A percentile compares a stretch with the other conserved stretches of the same genome.
Evolutionary conservation across 1,140 invertebrate species (phyloP).

Genomic region (Eumaeus atala): DNA sequence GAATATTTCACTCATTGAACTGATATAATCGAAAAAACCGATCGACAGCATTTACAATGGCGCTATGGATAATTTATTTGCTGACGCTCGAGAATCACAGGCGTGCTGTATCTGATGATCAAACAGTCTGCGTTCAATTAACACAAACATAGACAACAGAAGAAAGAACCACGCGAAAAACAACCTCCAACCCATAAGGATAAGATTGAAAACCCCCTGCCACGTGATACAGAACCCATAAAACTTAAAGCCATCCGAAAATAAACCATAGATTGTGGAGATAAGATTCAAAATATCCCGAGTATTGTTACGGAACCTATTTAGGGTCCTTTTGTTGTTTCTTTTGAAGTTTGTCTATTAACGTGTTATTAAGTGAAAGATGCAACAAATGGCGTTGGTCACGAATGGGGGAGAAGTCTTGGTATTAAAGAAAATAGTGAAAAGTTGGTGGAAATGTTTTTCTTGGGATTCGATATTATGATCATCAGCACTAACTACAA

Average conservation of each 20-base stretch:
- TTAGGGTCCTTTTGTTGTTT: conserved; percentile 17
- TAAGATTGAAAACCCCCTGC: conserved; percentile 4
- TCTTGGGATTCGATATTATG: too few relatives aligned
- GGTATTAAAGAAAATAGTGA: too few relatives aligned
- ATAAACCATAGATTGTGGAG: not conserved
- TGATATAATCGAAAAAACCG: conserved; percentile 4
- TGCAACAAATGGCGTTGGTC: conserved; percentile 26
- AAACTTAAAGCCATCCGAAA: not conserved
- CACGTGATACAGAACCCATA: not conserved
- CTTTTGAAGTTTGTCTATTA: conserved; percentile 28
- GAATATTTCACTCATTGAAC: conserved; percentile 11
- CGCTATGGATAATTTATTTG: conserved; percentile 25
- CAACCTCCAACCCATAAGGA: not conserved
- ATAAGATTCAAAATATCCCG: not conserved
- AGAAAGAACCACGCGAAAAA: conserved; percentile 6
- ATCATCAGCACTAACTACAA: too few relatives aligned
- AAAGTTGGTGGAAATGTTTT: too few relatives aligned
- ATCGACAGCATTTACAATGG: conserved; percentile 17
- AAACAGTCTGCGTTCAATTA: conserved; percentile 23
- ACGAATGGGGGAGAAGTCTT: conserved; percentile 1
- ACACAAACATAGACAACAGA: conserved; percentile 13
- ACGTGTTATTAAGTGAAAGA: conserved; percentile 26
- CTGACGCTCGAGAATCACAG: conserved; percentile 13
- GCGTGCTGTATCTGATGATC: conserved; percentile 24
- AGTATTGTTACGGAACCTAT: not conserved